Conservation (phyloP, 1,140 invertebrate species). For the Lanistes nyassanus region DNA sequence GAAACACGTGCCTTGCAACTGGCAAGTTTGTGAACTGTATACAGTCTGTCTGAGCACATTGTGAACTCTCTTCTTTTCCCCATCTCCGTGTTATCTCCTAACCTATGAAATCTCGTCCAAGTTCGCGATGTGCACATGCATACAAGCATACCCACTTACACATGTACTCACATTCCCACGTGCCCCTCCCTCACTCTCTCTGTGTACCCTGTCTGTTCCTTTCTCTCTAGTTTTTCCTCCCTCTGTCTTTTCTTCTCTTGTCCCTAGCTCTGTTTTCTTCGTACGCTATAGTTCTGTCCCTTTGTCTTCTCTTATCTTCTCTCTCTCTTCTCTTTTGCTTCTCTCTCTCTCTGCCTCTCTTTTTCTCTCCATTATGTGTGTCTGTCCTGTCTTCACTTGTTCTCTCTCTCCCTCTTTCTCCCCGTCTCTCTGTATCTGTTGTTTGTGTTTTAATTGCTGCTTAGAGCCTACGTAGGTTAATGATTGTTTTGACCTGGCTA, state of each 20-base stretch:
- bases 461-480: neutral
- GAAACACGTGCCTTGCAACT: no score
- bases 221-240: no score
- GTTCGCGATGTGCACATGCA: neutral
- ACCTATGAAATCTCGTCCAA: neutral
- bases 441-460: neutral
- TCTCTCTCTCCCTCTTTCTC: no score
- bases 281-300: neutral
- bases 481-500: neutral
- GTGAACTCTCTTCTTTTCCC: slow-evolving; percentile 6
- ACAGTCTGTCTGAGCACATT: no score
- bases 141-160: neutral
- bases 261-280: neutral
- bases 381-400: neutral
- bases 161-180: neutral
- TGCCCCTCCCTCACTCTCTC: neutral
- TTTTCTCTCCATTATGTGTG: neutral
- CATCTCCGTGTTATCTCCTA: neutral
- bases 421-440: neutral
- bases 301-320: neutral
- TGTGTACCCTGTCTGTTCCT: neutral
- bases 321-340: neutral
- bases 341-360: neutral
- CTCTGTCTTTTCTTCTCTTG: neutral
- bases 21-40: no score